Evolutionary conservation across 1,140 invertebrate species (phyloP), one percentile per base, ranked within the genome.

Genomic region (Aphelenchoides avenae): DNA sequence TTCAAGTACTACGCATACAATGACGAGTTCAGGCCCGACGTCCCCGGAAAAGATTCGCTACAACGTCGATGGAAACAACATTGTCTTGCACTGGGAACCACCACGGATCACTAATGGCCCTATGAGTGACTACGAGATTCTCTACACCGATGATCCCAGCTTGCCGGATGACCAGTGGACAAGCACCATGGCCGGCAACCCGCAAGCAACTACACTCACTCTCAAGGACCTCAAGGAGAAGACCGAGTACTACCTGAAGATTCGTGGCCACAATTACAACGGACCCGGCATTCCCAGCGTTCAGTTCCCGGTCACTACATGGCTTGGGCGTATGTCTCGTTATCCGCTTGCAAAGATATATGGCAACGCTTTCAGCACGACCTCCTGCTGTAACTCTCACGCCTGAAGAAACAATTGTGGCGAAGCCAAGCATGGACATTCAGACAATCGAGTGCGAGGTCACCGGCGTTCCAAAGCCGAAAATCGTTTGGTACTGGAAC

Each of bases 401-500:
- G 24, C 70, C 70, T 15, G 18, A 29, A 6, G 67, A 61, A 18
- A 26, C 48, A 22, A 47, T 64, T 46, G 50, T 41, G 37, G 52
- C 48, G 31, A 37, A 51, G 20, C 72, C 72, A 26, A 75, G 59
- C 36, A 73, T 58, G 20, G 53, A 73, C 27, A 72, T 73, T 39
- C 41, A 75, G 30, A 52, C 47, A 13, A 48, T 75, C 48, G 59
- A 68, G 34, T 75, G 73, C 42, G 69, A 73, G 30, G 71, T 75
- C 15, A 52, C 42, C 9, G 73, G 74, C 30, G 73, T 75, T 20
- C 73, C 73, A 7, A 58, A 66, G 37, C 74, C 73, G n/a, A 70
- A 74, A 43, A 77, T 75, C 40, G 50, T 77, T 18, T 75, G 73
- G 73, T 55, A 67, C 11, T 75, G 72, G 71, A 61, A 75, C 36